Evolutionary conservation across 2,113 vertebrate species (phyloP).

Genomic region (Odobenus rosmarus): DNA sequence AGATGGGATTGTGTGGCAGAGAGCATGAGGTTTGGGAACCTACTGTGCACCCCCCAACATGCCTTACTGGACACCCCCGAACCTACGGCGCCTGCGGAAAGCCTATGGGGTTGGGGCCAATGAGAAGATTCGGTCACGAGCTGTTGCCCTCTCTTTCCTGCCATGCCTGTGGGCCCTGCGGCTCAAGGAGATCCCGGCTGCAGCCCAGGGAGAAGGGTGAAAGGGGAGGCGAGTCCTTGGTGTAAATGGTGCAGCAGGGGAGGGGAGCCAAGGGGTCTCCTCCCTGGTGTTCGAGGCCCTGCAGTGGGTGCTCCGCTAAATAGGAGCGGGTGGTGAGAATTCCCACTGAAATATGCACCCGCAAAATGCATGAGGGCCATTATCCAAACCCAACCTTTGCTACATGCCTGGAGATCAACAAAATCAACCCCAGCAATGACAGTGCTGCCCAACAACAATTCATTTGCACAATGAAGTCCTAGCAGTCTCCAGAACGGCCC

Average conservation of each 20-base stretch:
- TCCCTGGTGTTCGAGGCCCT: too few relatives aligned
- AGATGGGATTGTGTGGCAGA: rapidly evolving
- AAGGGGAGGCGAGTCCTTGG: neutral
- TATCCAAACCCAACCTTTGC: neutral
- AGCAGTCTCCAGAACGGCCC: neutral
- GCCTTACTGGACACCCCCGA: rapidly evolving
- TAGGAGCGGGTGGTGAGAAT: neutral
- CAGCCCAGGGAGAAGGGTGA: neutral
- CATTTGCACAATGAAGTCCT: rapidly evolving
- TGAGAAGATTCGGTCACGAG: neutral
- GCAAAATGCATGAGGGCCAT: neutral
- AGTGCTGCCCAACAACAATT: neutral
- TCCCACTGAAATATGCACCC: neutral
- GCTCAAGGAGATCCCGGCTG: neutral
- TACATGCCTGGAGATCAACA: neutral
- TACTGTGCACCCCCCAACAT: neutral
- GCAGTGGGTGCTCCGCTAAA: neutral
- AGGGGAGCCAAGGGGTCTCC: neutral
- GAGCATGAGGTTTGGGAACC: neutral
- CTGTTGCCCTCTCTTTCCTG: neutral
- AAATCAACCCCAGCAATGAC: neutral
- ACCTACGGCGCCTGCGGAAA: rapidly evolving
- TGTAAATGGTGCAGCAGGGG: too few relatives aligned
- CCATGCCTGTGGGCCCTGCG: neutral
- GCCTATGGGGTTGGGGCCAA: neutral